Conservation (phyloP, 1,140 invertebrate species). For the Episyrphus balteatus region DNA sequence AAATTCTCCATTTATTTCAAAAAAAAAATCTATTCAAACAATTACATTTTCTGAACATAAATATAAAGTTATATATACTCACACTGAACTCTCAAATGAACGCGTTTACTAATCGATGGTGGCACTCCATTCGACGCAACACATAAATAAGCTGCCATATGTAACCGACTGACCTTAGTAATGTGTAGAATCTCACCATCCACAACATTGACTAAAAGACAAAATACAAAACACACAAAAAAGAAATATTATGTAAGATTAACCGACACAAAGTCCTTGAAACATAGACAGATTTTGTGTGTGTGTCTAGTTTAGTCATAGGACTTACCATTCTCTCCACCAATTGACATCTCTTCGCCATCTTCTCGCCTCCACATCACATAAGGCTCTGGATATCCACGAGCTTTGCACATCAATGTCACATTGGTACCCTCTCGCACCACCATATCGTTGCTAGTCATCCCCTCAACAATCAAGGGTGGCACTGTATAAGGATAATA, state of each 20-base stretch:
- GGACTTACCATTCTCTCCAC: constrained; percentile 61
- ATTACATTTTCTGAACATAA: too few species aligned
- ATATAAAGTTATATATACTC: constrained; percentile 46
- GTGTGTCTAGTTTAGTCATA: constrained; percentile 1
- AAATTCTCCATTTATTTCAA: too few species aligned
- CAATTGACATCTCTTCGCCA: constrained; percentile 74
- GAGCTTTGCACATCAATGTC: constrained; percentile 75
- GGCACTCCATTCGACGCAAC: constrained; percentile 79
- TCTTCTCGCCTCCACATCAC: constrained; percentile 86
- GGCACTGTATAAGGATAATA: constrained; percentile 52
- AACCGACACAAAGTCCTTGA: neutral
- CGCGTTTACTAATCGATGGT: constrained; percentile 74
- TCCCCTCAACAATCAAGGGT: constrained; percentile 70
- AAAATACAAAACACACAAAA: neutral
- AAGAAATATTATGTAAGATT: neutral
- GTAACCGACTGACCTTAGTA: constrained; percentile 75
- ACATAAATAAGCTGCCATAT: constrained; percentile 83
- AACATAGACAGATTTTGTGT: neutral
- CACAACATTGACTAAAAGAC: constrained; percentile 61
- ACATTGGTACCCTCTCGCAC: constrained; percentile 81
- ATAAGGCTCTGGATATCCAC: constrained; percentile 79
- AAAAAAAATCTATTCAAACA: too few species aligned
- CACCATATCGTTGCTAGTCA: constrained; percentile 80
- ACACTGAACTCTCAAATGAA: constrained; percentile 79
- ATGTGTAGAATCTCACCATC: constrained; percentile 76